These are phyloP conservation scores for Cebidichthys violaceus DNA, from an alignment of 2,113 vertebrate species.

Conservation along the genomic window DNA sequence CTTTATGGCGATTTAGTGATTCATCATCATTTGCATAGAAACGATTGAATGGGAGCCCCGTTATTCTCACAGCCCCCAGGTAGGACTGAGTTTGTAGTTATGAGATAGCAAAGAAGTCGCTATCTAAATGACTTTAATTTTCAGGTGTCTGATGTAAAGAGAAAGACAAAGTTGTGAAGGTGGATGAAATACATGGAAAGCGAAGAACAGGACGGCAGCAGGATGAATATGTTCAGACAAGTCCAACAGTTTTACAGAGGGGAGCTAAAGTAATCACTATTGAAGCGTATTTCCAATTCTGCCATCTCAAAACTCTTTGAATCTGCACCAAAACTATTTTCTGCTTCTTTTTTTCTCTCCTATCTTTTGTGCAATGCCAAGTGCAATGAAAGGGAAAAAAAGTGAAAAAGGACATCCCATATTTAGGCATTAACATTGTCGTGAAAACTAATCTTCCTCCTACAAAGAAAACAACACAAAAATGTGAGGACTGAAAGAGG, in stretches of 20 bases:
- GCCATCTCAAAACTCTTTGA: constrained; percentile 15
- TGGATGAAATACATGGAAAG: constrained; percentile 37
- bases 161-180: neutral
- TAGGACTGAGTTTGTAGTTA: constrained; percentile 30
- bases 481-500: neutral
- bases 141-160: constrained; percentile 44
- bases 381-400: neutral
- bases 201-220: neutral
- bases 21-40: constrained; percentile 60
- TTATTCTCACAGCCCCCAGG: constrained; percentile 30
- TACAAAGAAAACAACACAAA: constrained; percentile 19
- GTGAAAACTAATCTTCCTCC: constrained; percentile 2
- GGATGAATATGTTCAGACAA: constrained; percentile 11
- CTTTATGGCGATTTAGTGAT: constrained; percentile 27
- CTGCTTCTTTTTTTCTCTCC: neutral
- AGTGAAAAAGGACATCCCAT: neutral
- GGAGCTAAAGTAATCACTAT: constrained; percentile 43
- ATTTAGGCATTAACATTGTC: neutral
- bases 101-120: constrained; percentile 18
- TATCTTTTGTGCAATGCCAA: neutral
- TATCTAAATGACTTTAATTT: constrained; percentile 33
- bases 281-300: constrained; percentile 37
- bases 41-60: constrained; percentile 19
- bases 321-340: neutral
- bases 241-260: constrained; percentile 39